Evolutionary conservation across 2,888 invertebrate species (phyloP).

Genomic region (Dasysyrphus albostriatus): DNA sequence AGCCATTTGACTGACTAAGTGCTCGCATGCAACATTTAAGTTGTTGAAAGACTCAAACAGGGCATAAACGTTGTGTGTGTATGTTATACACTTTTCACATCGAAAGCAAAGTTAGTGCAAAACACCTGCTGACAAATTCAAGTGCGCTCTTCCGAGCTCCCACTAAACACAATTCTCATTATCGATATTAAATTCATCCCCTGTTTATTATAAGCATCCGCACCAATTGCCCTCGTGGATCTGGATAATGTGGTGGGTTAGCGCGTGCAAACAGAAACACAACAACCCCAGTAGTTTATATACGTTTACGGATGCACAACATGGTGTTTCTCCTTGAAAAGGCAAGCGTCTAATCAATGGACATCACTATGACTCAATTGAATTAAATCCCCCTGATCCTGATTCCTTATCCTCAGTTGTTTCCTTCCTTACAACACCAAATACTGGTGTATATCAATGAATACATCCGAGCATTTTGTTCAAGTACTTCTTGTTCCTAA

Average conservation of each 20-base stretch:
- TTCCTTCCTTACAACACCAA: constrained; percentile 59
- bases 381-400: constrained; percentile 78
- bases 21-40: constrained; percentile 61
- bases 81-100: constrained; percentile 5
- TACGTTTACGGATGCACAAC: constrained; percentile 81
- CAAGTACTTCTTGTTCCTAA: constrained; percentile 68
- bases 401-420: constrained; percentile 43
- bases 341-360: constrained; percentile 75
- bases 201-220: constrained; percentile 65
- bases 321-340: constrained; percentile 76
- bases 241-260: constrained; percentile 42
- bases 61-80: constrained; percentile 4
- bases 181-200: constrained; percentile 77
- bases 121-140: constrained; percentile 84
- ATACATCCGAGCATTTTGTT: constrained; percentile 67
- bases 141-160: constrained; percentile 79
- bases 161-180: constrained; percentile 75
- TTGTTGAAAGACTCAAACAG: constrained; percentile 54
- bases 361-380: constrained; percentile 78
- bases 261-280: constrained; percentile 54
- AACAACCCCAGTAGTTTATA: constrained; percentile 59
- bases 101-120: constrained; percentile 77
- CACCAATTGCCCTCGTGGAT: constrained; percentile 64
- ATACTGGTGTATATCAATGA: constrained; percentile 71
- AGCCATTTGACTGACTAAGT: constrained; percentile 62